These are phyloP conservation scores for Ateles fusciceps DNA, from an alignment of 2,797 vertebrate genomes.

Conservation along the genomic window DNA sequence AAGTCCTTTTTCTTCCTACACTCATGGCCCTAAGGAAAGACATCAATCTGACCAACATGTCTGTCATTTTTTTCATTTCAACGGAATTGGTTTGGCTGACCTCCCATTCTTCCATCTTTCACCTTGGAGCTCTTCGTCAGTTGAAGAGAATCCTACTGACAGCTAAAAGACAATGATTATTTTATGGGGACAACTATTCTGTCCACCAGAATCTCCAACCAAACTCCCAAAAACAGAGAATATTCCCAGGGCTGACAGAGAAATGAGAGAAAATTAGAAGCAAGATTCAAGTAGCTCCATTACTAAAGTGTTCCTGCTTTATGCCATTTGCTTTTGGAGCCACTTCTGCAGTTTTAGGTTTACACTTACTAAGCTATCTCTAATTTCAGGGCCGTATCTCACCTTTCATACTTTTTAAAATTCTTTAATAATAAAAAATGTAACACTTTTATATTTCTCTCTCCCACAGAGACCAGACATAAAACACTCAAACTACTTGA, in stretches of 20 bases:
- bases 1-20: neutral
- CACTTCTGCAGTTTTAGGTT: neutral
- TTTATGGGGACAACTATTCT: neutral
- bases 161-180: neutral
- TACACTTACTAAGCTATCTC: neutral
- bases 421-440: neutral
- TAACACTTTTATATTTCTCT: neutral
- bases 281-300: neutral
- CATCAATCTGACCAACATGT: neutral
- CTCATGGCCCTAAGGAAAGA: neutral
- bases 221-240: neutral
- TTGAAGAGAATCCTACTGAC: neutral
- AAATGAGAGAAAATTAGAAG: neutral
- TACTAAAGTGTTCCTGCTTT: neutral
- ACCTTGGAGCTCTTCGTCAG: neutral
- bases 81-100: neutral
- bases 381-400: neutral
- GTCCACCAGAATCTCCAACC: neutral
- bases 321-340: neutral
- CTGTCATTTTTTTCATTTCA: neutral
- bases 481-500: neutral
- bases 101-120: neutral
- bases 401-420: neutral
- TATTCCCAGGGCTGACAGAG: neutral
- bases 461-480: neutral